Evolutionary conservation across 2,797 vertebrate genomes (phyloP).

Genomic region (Rhyacichthys aspro): DNA sequence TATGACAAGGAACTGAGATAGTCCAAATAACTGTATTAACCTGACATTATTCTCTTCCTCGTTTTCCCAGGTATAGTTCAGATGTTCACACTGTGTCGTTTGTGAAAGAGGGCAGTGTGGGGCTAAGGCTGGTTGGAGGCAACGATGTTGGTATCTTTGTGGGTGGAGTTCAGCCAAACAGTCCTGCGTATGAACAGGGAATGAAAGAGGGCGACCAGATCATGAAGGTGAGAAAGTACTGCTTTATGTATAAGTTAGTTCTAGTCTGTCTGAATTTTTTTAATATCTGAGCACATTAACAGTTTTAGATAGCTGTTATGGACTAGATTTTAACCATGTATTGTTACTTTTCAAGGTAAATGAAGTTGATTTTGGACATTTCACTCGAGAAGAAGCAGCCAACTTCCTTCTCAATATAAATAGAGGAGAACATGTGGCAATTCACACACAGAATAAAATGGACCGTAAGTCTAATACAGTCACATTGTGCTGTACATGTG

Average conservation of each 20-base stretch:
- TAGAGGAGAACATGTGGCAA: constrained; percentile 77
- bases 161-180: constrained; percentile 89
- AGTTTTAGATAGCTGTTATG: too few species aligned
- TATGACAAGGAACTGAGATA: too few species aligned
- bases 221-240: constrained; percentile 82
- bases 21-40: background rate
- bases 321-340: background rate
- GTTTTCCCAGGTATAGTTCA: constrained; percentile 83
- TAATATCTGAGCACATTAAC: too few species aligned
- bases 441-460: constrained; percentile 89
- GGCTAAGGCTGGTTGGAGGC: constrained; percentile 91
- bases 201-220: constrained; percentile 94
- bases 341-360: constrained; percentile 83
- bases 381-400: constrained; percentile 93
- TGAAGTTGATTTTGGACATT: constrained; percentile 83
- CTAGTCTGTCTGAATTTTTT: too few species aligned
- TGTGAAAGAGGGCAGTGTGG: constrained; percentile 86
- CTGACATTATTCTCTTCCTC: background rate
- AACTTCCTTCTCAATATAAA: constrained; percentile 87
- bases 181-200: constrained; percentile 85
- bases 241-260: too few species aligned
- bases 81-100: constrained; percentile 82
- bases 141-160: constrained; percentile 97
- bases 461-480: constrained; percentile 86
- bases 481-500: too few species aligned